Evolutionary conservation across 1,140 invertebrate genomes (phyloP), one percentile per base, ranked within the genome.

Genomic region (Heliothis virescens): DNA sequence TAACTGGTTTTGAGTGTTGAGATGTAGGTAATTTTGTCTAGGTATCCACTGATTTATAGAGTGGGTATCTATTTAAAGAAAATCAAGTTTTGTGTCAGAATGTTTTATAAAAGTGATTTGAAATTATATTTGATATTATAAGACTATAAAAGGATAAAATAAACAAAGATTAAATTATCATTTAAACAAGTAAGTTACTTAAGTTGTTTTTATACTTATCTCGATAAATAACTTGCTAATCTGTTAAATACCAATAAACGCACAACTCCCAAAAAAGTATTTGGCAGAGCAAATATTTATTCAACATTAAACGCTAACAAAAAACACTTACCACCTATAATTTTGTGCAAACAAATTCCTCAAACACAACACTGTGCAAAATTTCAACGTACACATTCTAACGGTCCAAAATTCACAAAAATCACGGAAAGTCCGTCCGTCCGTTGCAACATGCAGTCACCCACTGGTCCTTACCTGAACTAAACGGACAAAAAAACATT

Each of bases 391-490:
- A 18, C 41, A 67, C 63, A 48, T 18, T 63, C 50, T 67, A 67
- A 67, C 41, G 63, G 63, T 67, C 34, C 34, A 41, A 41, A 41
- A 41, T 1, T 41, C 34, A 7, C 63, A 13, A 50, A 60, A 50
- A 52, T 69, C 63, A 65, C 48, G 53, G 59, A 34, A n/a, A 72
- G 74, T 48, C 50, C 67, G 52, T 57, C 80, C 76, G 84, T 67
- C 55, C 82, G 59, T 34, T 34, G 65, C 73, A 52, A 79, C 50
- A 77, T 79, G 52, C 63, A 57, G 79, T 63, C 53, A 71, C 74
- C 62, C 59, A 86, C 85, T 86, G 83, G 72, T 65, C 53, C 74
- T 67, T 85, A 85, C 85, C 85, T 83, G 83, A 81, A 83, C 82
- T 71, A 85, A 83, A 83, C 79, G 67, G 60, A 79, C n/a, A 80